Conservation (phyloP, 2,888 invertebrate genomes). For the Orthonevra nobilis region DNA sequence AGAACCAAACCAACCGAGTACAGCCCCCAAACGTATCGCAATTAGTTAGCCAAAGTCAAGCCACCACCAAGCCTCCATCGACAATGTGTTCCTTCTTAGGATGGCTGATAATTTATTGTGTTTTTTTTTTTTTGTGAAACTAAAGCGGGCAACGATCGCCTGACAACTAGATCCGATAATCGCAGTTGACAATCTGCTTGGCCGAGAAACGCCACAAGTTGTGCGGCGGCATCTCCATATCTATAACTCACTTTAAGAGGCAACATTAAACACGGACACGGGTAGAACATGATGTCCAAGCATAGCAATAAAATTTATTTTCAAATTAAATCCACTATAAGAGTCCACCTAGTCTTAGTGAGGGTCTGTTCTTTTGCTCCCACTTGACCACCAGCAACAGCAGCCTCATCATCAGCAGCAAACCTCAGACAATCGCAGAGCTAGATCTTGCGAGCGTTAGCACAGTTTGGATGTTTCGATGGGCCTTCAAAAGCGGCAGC, state of each 20-base stretch:
- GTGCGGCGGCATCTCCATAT: constrained; percentile 64
- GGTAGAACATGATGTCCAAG: constrained; percentile 70
- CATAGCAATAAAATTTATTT: constrained; percentile 69
- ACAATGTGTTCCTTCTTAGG: constrained; percentile 35
- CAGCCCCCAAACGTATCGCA: constrained; percentile 51
- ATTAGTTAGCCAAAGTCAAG: constrained; percentile 48
- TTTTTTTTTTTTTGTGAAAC: constrained; percentile 64
- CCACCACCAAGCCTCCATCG: neutral
- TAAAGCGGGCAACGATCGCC: constrained; percentile 53
- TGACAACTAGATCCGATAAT: constrained; percentile 71
- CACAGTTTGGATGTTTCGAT: constrained; percentile 36
- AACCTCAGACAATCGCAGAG: constrained; percentile 38
- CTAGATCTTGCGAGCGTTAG: constrained; percentile 57
- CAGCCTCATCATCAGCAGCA: neutral
- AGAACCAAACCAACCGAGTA: constrained; percentile 50
- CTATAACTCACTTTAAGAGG: constrained; percentile 70
- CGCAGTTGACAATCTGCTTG: constrained; percentile 68
- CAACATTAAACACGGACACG: constrained; percentile 68
- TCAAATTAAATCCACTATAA: constrained; percentile 68
- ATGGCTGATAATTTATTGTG: constrained; percentile 58
- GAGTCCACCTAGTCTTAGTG: constrained; percentile 26
- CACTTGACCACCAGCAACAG: constrained; percentile 45
- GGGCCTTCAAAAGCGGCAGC: constrained; percentile 60
- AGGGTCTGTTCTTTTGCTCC: constrained; percentile 7
- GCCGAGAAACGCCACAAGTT: constrained; percentile 38